Base-by-base conservation (phyloP, 2,113 vertebrate genomes). In the Cinclus cinclus region DNA sequence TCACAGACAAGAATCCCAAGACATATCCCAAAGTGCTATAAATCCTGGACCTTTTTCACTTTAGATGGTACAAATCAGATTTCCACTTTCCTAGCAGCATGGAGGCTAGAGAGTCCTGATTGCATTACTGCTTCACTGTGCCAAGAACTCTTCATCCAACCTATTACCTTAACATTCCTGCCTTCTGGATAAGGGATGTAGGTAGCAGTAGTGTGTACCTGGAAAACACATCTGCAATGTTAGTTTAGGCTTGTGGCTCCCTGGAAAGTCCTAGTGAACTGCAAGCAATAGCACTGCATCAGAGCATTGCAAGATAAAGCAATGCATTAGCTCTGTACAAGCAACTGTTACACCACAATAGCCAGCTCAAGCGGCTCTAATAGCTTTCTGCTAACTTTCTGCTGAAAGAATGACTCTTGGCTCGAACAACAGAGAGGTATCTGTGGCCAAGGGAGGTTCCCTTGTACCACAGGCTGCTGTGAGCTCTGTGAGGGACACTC, bases 321-420 rank as follows among this genome's bases (percentile, higher is more conserved):
- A 84, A 70, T 88, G 50, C 55, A 90, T 94, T 91, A 83, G 46
- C 64, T 90, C 18, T 2, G 17, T 63, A 63, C 59, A 56, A 81
- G 82, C 0, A 0, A 47, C 59, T 67, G 56, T 78, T 92, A 82
- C 17, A 16, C 71, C 0, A 4, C 79, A 93, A 83, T 35, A 74
- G 90, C 59, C 79, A 76, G 74, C 82, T 92, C 78, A 71, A 73
- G 71, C 3, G 0, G 49, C 79, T 93, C 79, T 92, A 86, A 92
- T 62, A 56, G 87, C 63, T 88, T 95, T 73, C 82, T 60, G 39
- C 73, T 37, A 86, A 64, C 69, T 92, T 83, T 89, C 62, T 94
- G 69, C 69, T 84, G 70, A 33, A 92, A 84, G 86, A 95, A 78
- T 88, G 47, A 47, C 77, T 80, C 68, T 69, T 25, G 37, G 56